Evolutionary conservation across 2,888 invertebrate genomes (phyloP).

Genomic region (Serripes groenlandicus): DNA sequence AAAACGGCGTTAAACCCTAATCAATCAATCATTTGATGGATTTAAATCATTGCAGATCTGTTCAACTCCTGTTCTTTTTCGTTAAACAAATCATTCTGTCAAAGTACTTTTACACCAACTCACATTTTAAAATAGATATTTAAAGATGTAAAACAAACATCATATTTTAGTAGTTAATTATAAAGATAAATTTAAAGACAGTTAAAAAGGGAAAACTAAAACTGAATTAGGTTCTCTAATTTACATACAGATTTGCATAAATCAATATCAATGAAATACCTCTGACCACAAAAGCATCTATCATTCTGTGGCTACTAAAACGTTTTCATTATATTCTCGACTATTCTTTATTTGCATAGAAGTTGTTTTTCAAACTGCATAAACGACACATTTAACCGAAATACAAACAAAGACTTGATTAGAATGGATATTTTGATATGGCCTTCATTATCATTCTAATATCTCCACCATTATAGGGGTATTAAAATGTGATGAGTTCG

Average conservation of each 20-base stretch:
- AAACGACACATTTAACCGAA: slow-evolving; percentile 26
- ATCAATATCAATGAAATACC: background rate
- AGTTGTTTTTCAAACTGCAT: slow-evolving; percentile 10
- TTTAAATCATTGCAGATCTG: too few species aligned
- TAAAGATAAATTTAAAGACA: too few species aligned
- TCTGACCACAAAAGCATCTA: background rate
- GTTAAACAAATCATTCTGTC: too few species aligned
- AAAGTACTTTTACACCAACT: too few species aligned
- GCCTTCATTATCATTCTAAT: slow-evolving; percentile 26
- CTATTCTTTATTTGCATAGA: background rate
- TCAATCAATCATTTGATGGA: too few species aligned
- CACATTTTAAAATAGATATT: too few species aligned
- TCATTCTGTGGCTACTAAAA: background rate
- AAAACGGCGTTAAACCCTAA: too few species aligned
- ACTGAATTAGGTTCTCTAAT: background rate
- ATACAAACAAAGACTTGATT: slow-evolving; percentile 38
- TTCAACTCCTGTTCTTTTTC: too few species aligned
- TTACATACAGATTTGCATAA: background rate
- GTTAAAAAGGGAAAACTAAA: too few species aligned
- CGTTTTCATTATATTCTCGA: background rate
- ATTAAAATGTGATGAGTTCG: slow-evolving; percentile 39
- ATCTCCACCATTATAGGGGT: slow-evolving; percentile 33
- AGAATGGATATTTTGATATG: slow-evolving; percentile 22
- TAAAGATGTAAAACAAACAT: too few species aligned
- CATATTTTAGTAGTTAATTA: too few species aligned